These are phyloP conservation scores for Erpornis zantholeuca DNA, from an alignment of 2,113 vertebrate genomes.

Conservation along the genomic window DNA sequence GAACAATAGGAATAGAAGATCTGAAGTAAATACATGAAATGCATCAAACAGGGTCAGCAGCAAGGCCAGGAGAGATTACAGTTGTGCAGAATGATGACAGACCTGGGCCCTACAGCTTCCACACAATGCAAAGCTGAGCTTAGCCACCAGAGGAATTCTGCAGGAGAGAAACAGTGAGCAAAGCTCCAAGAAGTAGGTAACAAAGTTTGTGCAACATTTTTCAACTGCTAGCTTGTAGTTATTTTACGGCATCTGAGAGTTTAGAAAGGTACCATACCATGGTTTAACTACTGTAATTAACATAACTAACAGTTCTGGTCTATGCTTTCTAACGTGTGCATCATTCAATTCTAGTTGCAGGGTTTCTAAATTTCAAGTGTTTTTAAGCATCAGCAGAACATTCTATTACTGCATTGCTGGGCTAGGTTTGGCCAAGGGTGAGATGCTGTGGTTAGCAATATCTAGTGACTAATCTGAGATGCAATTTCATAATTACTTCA, in stretches of 20 bases:
- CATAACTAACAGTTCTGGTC: not conserved
- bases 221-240: not conserved
- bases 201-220: not conserved
- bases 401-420: not conserved
- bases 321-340: not conserved
- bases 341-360: not conserved
- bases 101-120: not conserved
- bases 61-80: not conserved
- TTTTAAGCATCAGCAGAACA: not conserved
- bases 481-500: not conserved
- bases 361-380: not conserved
- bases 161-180: not conserved
- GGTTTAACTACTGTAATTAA: not conserved
- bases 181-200: not conserved
- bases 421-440: not conserved
- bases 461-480: not conserved
- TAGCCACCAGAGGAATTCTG: not conserved
- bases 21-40: not conserved
- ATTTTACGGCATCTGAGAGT: not conserved
- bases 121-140: not conserved
- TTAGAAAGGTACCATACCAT: not conserved
- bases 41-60: not conserved
- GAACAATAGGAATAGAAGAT: not conserved
- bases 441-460: not conserved
- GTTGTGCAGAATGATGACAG: accelerated